These are phyloP conservation scores for Muntiacus reevesi DNA, from an alignment of 2,113 vertebrate species.

Conservation along the genomic window DNA sequence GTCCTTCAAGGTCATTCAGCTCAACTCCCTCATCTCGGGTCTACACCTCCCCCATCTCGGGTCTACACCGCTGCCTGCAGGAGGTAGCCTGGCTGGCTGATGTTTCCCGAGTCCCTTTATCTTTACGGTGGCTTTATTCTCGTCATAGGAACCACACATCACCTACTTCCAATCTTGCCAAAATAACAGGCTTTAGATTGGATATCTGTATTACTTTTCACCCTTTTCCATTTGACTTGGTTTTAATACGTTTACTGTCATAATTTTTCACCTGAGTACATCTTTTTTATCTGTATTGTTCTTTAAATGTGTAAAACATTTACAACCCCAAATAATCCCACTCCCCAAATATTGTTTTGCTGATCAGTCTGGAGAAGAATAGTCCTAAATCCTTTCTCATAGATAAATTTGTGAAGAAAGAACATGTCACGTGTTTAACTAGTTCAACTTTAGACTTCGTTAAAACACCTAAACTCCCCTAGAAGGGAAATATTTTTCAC, in stretches of 20 bases:
- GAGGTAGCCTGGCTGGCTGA: not conserved
- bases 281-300: not conserved
- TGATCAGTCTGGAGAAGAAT: not conserved
- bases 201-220: not conserved
- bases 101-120: not conserved
- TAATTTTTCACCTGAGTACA: fast-evolving
- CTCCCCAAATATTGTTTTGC: not conserved
- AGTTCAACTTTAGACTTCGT: not conserved
- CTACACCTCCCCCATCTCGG: fast-evolving
- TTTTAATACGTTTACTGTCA: not conserved
- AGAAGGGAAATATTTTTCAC: not conserved
- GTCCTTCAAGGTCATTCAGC: not conserved
- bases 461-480: not conserved
- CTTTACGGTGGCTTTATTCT: not conserved
- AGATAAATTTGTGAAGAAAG: not conserved
- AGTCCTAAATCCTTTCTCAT: not conserved
- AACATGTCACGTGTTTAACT: not conserved
- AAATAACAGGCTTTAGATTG: not conserved
- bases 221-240: not conserved
- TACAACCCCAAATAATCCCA: not conserved
- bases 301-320: not conserved
- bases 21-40: not conserved
- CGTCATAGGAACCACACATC: not conserved
- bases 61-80: fast-evolving
- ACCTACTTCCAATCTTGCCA: not conserved